Conservation (phyloP, 1,140 invertebrate genomes). For the Adelges cooleyi region DNA sequence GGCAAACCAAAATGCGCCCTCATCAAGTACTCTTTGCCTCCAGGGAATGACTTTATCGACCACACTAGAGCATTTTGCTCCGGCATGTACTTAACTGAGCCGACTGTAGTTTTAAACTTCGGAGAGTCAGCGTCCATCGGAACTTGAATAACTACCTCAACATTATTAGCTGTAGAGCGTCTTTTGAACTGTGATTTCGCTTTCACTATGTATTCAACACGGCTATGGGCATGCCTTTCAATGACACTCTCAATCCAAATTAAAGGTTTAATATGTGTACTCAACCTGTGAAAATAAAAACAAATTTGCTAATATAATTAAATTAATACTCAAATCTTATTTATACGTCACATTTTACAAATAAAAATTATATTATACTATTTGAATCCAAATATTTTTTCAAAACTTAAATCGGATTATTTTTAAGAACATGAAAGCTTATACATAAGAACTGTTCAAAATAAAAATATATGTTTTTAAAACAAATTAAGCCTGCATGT, state of each 20-base stretch:
- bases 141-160: conserved; percentile 98
- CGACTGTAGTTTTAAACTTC: conserved; percentile 97
- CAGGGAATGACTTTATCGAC: conserved; percentile 99
- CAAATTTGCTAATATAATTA: no score
- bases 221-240: conserved; percentile 92
- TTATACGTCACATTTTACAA: no score
- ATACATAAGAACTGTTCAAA: no score
- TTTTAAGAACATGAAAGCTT: no score
- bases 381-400: no score
- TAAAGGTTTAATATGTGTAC: conserved; percentile 71
- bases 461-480: no score
- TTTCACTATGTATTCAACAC: conserved; percentile 99
- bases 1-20: conserved; percentile 97
- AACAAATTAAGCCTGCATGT: no score
- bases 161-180: conserved; percentile 96
- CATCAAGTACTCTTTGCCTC: conserved; percentile 99
- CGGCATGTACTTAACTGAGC: conserved; percentile 93
- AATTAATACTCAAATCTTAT: no score
- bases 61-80: conserved; percentile 97
- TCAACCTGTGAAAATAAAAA: not conserved
- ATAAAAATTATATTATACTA: no score
- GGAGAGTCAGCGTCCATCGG: conserved; percentile 96
- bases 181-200: conserved; percentile 98
- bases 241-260: conserved; percentile 99
- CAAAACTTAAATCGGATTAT: no score